Base-by-base conservation (phyloP, 1,140 invertebrate species). In the Hesperophylax magnus region DNA sequence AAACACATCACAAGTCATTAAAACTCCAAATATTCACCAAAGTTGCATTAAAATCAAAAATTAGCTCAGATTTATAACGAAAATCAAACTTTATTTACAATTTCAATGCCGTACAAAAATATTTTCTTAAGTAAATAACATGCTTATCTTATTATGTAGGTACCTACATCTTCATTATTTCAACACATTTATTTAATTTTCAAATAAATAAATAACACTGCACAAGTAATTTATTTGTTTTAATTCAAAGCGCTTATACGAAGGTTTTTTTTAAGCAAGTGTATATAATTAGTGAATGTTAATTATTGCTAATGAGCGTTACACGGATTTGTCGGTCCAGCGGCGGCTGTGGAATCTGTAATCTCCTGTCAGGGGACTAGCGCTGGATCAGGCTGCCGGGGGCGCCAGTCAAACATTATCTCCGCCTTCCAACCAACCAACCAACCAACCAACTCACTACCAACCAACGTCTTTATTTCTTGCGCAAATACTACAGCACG, bases 271-370 rank as follows among this genome's bases (percentile, higher is more conserved):
- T 34, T 27, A 27, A 27, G 2, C 27, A 34, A 7, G 34, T 14
- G 39, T 0, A 47, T 47, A 47, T 47, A 9, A 47, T 47, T 47
- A 47, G 39, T 47, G 39, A n/a, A 47, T 52, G 17, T 71, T 71
- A 75, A 56, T 60, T 31, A 65, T 31, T 18, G 65, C 20, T 75
- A 75, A 58, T 75, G 72, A 75, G 72, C 53, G 18, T 58, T 75
- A 56, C 56, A 34, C 53, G 52, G 52, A 58, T 56, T 74, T 22
- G 39, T 74, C 24, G 20, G 15, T 24, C 20, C 24, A 31, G 52
- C 27, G 56, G 22, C 72, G 72, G 53, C 47, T 24, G 17, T 31
- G 31, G 34, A 69, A 69, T 69, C 34, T 7, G 65, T 47, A 69
- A 69, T 69, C 31, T 39, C 17, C 34, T 39, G 18, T 7, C n/a